phyloP scores from a whole-genome alignment of 2,888 invertebrate genomes.

The Neoscelio sp. region DNA sequence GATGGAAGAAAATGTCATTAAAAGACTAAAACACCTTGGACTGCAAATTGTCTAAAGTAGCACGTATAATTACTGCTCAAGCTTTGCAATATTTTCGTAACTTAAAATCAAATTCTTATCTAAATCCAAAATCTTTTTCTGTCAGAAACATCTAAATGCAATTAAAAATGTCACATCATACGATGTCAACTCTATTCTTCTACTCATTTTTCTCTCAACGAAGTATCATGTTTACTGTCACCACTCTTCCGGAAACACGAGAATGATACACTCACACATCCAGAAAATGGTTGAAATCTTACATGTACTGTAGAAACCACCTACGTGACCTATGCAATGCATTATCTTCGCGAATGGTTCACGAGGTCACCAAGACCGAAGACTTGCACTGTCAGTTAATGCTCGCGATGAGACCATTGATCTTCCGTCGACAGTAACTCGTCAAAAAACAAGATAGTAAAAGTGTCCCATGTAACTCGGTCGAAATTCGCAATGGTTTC shows the following conservation, averaged over 20 bases:
- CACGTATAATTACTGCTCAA: too few relatives aligned
- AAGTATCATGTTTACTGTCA: conserved; percentile 10
- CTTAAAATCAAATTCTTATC: too few relatives aligned
- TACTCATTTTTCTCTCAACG: too few relatives aligned
- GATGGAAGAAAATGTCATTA: too few relatives aligned
- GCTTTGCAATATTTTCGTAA: too few relatives aligned
- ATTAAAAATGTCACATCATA: too few relatives aligned
- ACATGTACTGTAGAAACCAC: conserved; percentile 35
- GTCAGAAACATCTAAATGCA: too few relatives aligned
- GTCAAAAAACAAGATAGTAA: conserved; percentile 2
- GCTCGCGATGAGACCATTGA: conserved; percentile 57
- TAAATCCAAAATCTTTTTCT: too few relatives aligned
- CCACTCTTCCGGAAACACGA: conserved; percentile 32
- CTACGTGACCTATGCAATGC: conserved; percentile 60
- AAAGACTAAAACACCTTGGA: too few relatives aligned
- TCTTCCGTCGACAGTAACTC: conserved; percentile 42
- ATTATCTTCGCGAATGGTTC: conserved; percentile 64
- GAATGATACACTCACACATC: not conserved
- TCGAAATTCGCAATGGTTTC: conserved; percentile 10
- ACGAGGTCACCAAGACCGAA: conserved; percentile 60
- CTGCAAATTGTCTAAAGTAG: too few relatives aligned
- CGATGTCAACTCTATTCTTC: too few relatives aligned
- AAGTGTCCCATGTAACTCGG: not conserved
- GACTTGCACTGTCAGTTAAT: conserved; percentile 56
- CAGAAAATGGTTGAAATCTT: conserved; percentile 11